phyloP scores from a whole-genome alignment of 2,888 invertebrate species.

The Drosophila pegasa region DNA sequence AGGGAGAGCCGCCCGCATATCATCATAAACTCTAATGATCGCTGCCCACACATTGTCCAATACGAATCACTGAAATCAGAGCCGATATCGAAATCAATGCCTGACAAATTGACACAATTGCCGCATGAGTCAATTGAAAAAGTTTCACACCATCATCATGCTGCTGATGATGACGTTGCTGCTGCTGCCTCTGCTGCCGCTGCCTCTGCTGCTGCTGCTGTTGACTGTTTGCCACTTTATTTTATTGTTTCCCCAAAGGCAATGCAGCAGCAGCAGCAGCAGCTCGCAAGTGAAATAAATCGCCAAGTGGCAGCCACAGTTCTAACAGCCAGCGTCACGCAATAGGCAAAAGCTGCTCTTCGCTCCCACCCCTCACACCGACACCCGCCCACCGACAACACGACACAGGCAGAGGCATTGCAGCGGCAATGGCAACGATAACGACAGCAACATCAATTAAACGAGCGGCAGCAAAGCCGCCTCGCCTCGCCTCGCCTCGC shows the following conservation, averaged over 20 bases:
- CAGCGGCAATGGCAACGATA: slow-evolving; percentile 23
- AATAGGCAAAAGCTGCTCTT: slow-evolving; percentile 53
- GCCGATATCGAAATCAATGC: slow-evolving; percentile 78
- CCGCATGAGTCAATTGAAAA: slow-evolving; percentile 79
- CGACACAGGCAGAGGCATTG: slow-evolving; percentile 23
- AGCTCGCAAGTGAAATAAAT: slow-evolving; percentile 74
- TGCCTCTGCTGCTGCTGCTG: slow-evolving; percentile 55
- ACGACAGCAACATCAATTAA: slow-evolving; percentile 66
- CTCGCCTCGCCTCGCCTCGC: slow-evolving; percentile 35
- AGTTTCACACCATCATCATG: slow-evolving; percentile 55
- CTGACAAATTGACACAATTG: slow-evolving; percentile 81
- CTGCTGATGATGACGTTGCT: slow-evolving; percentile 43
- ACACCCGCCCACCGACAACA: slow-evolving; percentile 7
- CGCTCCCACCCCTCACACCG: slow-evolving; percentile 4
- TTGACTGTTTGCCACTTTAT: slow-evolving; percentile 79
- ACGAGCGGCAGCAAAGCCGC: slow-evolving; percentile 33
- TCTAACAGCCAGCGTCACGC: slow-evolving; percentile 68
- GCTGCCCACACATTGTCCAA: slow-evolving; percentile 67
- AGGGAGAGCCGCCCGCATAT: slow-evolving; percentile 65
- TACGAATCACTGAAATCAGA: slow-evolving; percentile 54
- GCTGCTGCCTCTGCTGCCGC: slow-evolving; percentile 33
- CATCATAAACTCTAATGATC: slow-evolving; percentile 67
- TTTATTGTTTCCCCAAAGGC: slow-evolving; percentile 80
- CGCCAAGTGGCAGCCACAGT: slow-evolving; percentile 62
- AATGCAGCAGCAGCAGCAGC: slow-evolving; percentile 49